These are phyloP conservation scores for Drosophila pectinifera DNA, from an alignment of 1,140 invertebrate species.

Conservation along the genomic window DNA sequence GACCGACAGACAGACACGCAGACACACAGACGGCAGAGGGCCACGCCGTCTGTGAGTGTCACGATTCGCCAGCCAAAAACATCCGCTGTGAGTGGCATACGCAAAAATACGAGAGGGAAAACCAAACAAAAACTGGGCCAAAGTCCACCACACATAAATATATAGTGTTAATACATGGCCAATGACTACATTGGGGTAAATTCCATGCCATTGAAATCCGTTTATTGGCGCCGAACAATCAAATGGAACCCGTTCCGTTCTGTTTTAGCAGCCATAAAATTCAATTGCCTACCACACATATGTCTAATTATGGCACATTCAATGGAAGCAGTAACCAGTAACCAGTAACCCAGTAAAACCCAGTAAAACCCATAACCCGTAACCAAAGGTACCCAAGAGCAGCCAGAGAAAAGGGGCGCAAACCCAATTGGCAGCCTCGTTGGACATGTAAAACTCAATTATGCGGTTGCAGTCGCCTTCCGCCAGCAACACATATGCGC, in stretches of 20 bases:
- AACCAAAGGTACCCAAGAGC: neutral
- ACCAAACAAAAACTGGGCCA: constrained; percentile 39
- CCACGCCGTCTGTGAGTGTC: constrained; percentile 49
- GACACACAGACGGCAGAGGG: constrained; percentile 9
- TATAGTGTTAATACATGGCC: constrained; percentile 21
- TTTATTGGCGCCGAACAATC: constrained; percentile 51
- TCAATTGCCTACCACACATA: constrained; percentile 39
- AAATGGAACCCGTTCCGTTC: constrained; percentile 5
- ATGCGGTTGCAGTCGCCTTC: constrained; percentile 30
- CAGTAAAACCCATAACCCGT: neutral
- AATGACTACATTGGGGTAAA: constrained; percentile 69
- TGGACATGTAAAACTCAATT: constrained; percentile 69
- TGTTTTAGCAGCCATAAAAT: constrained; percentile 36
- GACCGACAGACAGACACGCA: neutral
- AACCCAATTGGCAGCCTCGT: constrained; percentile 20
- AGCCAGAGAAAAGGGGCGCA: neutral
- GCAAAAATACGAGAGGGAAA: constrained; percentile 44
- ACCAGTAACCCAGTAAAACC: neutral
- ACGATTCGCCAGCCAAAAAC: constrained; percentile 60
- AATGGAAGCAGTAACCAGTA: constrained; percentile 7
- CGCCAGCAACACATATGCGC: constrained; percentile 16
- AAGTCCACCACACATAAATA: constrained; percentile 23
- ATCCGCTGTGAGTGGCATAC: constrained; percentile 71
- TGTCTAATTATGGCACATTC: constrained; percentile 35
- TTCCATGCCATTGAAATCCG: constrained; percentile 50